Evolutionary conservation across 30 jellyfish, hydroid and myxozoan genomes (phyloP).

Genomic region (Aurelia aurita complex sp. Pacific): DNA sequence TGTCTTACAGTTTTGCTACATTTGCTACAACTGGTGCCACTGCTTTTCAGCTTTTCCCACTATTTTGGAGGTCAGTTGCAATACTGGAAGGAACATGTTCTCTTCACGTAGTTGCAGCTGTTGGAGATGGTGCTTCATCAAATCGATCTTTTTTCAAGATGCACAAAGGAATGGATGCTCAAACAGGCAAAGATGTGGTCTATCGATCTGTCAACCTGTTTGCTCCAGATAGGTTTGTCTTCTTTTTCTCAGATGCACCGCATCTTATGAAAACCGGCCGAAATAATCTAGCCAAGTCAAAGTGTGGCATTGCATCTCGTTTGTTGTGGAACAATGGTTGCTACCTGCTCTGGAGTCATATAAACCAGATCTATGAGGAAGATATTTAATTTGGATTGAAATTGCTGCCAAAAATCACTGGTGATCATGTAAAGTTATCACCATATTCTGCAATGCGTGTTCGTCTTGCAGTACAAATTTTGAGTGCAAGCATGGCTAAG

Average conservation of each 20-base stretch:
- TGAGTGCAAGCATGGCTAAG: constrained; percentile 35
- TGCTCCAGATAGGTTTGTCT: constrained; percentile 29
- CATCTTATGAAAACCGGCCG: constrained; percentile 59
- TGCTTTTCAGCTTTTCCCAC: constrained; percentile 45
- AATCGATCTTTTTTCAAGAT: constrained; percentile 31
- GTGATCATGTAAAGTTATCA: constrained; percentile 34
- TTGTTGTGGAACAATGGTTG: constrained; percentile 54
- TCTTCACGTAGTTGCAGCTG: constrained; percentile 51
- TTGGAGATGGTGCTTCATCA: constrained; percentile 71
- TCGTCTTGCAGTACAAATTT: constrained; percentile 55
- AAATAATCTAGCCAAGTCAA: constrained; percentile 27
- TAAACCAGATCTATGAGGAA: constrained; percentile 22
- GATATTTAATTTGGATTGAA: constrained; percentile 46
- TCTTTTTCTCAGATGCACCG: constrained; percentile 62
- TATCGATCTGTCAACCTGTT: constrained; percentile 51
- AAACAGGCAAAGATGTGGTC: constrained; percentile 25
- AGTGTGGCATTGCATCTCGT: constrained; percentile 11
- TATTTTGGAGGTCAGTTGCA: constrained; percentile 58
- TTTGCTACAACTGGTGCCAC: constrained; percentile 46
- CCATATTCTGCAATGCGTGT: constrained; percentile 62
- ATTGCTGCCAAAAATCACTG: constrained; percentile 33
- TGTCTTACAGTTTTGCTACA: constrained; percentile 55
- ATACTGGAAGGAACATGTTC: constrained; percentile 13
- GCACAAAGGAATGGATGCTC: constrained; percentile 55
- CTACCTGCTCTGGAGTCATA: constrained; percentile 52